phyloP scores from a whole-genome alignment of 2,113 vertebrate species.

The Epinephelus cyanopodus region DNA sequence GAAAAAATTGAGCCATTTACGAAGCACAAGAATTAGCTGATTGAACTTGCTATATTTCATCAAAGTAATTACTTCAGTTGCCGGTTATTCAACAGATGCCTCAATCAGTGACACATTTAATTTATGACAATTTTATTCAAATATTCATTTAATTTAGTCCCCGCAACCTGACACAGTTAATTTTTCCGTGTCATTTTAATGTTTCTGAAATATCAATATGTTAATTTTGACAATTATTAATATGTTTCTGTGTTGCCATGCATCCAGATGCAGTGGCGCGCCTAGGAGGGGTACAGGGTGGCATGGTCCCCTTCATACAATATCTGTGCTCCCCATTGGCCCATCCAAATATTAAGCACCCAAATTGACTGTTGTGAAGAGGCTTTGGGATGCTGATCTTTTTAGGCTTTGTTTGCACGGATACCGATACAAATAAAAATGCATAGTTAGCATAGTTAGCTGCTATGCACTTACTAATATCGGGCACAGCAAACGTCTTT shows the following conservation, averaged over 20 bases:
- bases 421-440: no score
- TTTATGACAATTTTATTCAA: constrained; percentile 6
- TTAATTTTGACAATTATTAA: background rate
- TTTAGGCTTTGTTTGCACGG: no score
- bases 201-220: background rate
- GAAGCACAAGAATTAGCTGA: background rate
- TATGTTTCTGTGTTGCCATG: background rate
- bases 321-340: no score
- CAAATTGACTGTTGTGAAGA: no score
- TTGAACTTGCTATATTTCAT: constrained; percentile 24
- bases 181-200: background rate
- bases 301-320: no score
- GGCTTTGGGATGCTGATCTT: no score
- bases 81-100: background rate
- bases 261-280: no score
- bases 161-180: background rate
- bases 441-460: no score
- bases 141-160: background rate
- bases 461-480: no score
- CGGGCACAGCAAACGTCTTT: no score
- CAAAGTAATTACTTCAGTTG: constrained; percentile 10
- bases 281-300: no score
- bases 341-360: no score
- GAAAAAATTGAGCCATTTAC: constrained; percentile 1
- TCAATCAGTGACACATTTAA: background rate